Conservation (phyloP, 2,888 invertebrate genomes). For the Ochropacha duplaris region DNA sequence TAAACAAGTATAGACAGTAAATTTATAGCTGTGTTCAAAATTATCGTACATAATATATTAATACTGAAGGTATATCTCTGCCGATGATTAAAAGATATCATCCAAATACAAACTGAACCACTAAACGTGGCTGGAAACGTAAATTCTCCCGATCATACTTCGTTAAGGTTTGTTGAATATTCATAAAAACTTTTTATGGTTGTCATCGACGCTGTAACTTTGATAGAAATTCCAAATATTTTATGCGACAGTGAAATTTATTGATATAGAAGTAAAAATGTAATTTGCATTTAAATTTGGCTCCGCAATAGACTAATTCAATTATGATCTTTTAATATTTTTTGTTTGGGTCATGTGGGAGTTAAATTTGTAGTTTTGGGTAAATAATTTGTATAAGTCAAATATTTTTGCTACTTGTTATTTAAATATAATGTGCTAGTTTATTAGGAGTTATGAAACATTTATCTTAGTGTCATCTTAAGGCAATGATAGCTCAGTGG, state of each 20-base stretch:
- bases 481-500: no score
- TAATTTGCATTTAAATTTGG: background rate
- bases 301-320: background rate
- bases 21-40: no score
- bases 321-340: background rate
- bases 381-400: background rate
- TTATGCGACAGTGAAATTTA: background rate
- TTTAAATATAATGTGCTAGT: no score
- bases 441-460: no score
- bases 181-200: conserved; percentile 16
- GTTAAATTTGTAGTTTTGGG: background rate
- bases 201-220: conserved; percentile 9
- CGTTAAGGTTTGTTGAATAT: conserved; percentile 34
- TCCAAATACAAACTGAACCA: conserved; percentile 10
- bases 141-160: conserved; percentile 27
- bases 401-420: no score
- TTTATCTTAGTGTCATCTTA: no score
- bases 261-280: background rate
- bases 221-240: background rate
- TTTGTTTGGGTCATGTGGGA: background rate
- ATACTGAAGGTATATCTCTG: no score
- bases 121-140: conserved; percentile 26
- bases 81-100: no score
- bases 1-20: no score
- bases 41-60: no score